phyloP scores from a whole-genome alignment of 2,888 invertebrate genomes.

The Pegoplata infirma region DNA sequence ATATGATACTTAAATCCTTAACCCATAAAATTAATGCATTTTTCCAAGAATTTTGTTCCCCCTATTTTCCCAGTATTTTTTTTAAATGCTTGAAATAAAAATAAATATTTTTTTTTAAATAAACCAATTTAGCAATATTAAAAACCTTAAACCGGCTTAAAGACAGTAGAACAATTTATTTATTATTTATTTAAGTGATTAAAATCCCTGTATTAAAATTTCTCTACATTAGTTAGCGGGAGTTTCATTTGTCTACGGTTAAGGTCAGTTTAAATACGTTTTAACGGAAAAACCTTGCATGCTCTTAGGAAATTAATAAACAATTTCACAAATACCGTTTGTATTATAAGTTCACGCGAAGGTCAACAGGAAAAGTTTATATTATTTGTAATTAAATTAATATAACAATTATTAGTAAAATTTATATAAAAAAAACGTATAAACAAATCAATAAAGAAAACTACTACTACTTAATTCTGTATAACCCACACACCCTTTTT shows the following conservation, averaged over 20 bases:
- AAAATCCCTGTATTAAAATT: neutral
- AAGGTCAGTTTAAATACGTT: neutral
- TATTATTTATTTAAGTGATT: no score
- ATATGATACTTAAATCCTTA: no score
- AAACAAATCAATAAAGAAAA: slow-evolving; percentile 9
- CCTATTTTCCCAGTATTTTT: no score
- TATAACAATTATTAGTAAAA: neutral
- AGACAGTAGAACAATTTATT: no score
- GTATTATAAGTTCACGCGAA: slow-evolving; percentile 71
- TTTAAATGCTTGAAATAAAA: no score
- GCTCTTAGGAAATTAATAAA: slow-evolving; percentile 60
- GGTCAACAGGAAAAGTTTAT: slow-evolving; percentile 68
- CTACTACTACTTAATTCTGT: no score
- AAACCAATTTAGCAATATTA: no score
- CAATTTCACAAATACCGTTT: neutral
- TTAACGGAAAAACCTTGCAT: slow-evolving; percentile 61
- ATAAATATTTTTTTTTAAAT: no score
- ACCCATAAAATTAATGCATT: no score
- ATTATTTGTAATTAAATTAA: slow-evolving; percentile 14
- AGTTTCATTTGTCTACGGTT: neutral
- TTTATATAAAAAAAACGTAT: neutral
- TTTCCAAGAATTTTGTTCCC: no score
- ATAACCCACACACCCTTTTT: neutral
- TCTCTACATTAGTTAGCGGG: no score
- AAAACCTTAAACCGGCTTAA: no score